Conservation (phyloP, 2,113 vertebrate species). For the Brachyhypopomus gauderio region DNA sequence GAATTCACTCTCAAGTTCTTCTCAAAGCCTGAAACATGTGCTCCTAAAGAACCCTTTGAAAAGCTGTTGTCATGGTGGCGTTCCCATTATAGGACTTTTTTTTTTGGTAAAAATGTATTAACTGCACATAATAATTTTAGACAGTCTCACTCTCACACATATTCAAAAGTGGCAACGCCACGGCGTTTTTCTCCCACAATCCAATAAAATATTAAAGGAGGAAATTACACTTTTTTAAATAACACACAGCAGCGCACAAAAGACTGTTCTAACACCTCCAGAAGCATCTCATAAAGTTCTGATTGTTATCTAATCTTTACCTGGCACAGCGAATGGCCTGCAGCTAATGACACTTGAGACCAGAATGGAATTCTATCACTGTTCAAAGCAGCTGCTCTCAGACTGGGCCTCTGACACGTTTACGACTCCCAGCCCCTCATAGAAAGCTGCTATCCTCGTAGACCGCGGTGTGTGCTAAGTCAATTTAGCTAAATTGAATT, state of each 20-base stretch:
- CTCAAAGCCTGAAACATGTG: slow-evolving; percentile 39
- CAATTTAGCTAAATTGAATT: slow-evolving; percentile 67
- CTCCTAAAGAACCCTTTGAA: slow-evolving; percentile 31
- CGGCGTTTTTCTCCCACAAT: background rate
- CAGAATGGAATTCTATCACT: slow-evolving; percentile 70
- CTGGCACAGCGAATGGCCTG: slow-evolving; percentile 74
- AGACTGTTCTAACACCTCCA: slow-evolving; percentile 65
- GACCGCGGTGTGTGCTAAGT: slow-evolving; percentile 61
- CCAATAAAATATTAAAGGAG: slow-evolving; percentile 14
- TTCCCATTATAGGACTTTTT: slow-evolving; percentile 18
- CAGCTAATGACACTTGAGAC: slow-evolving; percentile 79
- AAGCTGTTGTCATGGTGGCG: slow-evolving; percentile 16
- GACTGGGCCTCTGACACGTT: slow-evolving; percentile 64
- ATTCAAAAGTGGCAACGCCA: background rate
- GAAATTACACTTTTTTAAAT: slow-evolving; percentile 52
- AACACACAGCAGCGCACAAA: slow-evolving; percentile 57
- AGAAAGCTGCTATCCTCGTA: slow-evolving; percentile 62
- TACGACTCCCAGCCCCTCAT: slow-evolving; percentile 60
- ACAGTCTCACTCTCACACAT: background rate
- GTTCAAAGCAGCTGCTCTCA: slow-evolving; percentile 72
- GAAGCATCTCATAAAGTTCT: slow-evolving; percentile 74
- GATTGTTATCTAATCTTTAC: slow-evolving; percentile 82
- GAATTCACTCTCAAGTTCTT: slow-evolving; percentile 46
- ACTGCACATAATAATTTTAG: background rate
- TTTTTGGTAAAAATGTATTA: slow-evolving; percentile 2